Evolutionary conservation across 2,113 vertebrate genomes (phyloP).

Genomic region (Hipposideros armiger): DNA sequence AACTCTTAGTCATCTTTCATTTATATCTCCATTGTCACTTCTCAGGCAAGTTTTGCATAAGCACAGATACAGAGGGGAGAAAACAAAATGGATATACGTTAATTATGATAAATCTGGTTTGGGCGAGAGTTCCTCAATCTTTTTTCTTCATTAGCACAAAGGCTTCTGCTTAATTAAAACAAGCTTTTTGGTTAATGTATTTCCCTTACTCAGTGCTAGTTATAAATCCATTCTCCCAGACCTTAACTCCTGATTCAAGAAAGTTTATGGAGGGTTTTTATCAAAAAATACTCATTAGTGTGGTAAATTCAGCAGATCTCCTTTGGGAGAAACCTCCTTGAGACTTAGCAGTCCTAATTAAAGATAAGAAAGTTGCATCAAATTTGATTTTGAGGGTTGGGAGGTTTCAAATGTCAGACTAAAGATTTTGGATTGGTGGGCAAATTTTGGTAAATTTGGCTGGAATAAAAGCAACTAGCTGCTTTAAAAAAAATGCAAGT

Average conservation of each 20-base stretch:
- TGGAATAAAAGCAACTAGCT: not conserved
- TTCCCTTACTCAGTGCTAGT: not conserved
- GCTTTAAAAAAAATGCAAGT: not conserved
- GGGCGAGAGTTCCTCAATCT: not conserved
- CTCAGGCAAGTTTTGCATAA: not conserved
- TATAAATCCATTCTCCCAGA: not conserved
- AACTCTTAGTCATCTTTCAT: not conserved
- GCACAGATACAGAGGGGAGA: not conserved
- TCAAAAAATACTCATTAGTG: not conserved
- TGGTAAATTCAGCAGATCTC: not conserved
- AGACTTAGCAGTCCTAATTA: not conserved
- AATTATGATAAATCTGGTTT: constrained; percentile 38
- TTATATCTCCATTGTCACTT: not conserved
- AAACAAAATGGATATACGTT: not conserved
- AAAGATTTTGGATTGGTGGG: not conserved
- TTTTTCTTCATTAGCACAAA: not conserved
- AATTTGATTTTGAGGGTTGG: not conserved
- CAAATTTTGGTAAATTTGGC: constrained; percentile 17
- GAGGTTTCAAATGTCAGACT: not conserved
- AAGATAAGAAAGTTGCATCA: not conserved
- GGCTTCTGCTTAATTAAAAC: not conserved
- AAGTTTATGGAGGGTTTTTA: not conserved
- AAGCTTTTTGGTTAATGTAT: not conserved
- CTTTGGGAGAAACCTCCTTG: not conserved
- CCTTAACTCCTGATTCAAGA: not conserved